Base-by-base conservation (phyloP, 2,888 invertebrate species). In the Rhamnusium bicolor region DNA sequence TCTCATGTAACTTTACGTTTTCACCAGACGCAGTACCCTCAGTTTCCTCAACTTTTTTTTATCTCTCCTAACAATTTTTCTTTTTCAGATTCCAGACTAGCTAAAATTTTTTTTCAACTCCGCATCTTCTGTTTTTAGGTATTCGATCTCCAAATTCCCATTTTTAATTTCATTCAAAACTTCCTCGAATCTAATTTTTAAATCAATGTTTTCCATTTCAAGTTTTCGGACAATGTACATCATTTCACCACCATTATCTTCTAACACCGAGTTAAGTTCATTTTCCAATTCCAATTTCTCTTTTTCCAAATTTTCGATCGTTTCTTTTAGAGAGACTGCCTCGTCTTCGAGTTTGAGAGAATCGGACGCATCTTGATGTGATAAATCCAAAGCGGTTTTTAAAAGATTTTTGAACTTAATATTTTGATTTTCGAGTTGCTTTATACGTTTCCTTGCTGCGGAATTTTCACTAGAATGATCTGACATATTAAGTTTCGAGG, bases 391-490 rank as follows among this genome's bases (percentile, higher is more conserved):
- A 0, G 82, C 79, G 0, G 77, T 68, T 12, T 75, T 68, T 16
- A 83, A 71, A 6, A 83, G 72, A 46, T 68, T 78, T 46, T 72
- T 75, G 5, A 83, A 73, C 66, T 81, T 80, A 7, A 66, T 19
- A 46, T 83, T 83, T 63, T 81, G 81, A 49, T 79, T 78, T 75
- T 82, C 80, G 6, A 82, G 75, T 56, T 82, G 80, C 53, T 77
- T 78, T 47, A 82, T 75, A 10, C 77, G 74, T 71, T 76, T 81
- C 18, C 72, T 71, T 14, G 70, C 69, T 46, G 80, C 79, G 10
- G 79, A 74, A 47, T 71, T 72, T 54, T 75, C 46, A 12, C 12
- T 16, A 1, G 32, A 47, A 10, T 14, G 6, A 6, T 67, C 67
- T 14, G 56, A 56, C 67, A 67, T 67, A 51, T 8, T 27, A 47